Evolutionary conservation across 2,797 vertebrate genomes (phyloP), one percentile per base, ranked within the genome.

Genomic region (Falco concolor): DNA sequence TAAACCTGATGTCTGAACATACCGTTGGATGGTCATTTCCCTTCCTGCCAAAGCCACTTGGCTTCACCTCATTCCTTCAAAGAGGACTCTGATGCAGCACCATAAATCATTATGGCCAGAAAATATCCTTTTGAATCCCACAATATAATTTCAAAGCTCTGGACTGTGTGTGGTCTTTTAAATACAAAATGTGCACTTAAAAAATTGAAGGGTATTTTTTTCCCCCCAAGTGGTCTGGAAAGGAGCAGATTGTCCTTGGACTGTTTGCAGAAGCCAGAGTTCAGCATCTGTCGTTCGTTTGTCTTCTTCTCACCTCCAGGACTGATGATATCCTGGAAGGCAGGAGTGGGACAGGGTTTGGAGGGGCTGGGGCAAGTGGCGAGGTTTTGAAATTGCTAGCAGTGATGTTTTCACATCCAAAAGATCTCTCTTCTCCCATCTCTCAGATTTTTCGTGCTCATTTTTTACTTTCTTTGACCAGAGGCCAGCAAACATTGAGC

Each of bases 221-320:
- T 28, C 24, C 25, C 24, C 3, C 10, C 32, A 77, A 89, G 65
- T 89, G 70, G 40, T 81, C 92, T 95, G 94, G 87, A 81, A 93
- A 87, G 84, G 59, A 94, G 85, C 68, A 90, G 63, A 47, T 95
- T 95, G 72, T 91, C 90, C 80, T 93, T 95, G 94, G 69, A 54
- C 47, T 40, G 18, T 65, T 87, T 75, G 84, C 82, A 93, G 91
- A 91, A 94, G 91, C 81, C 24, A 24, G 77, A 93, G 50, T 54
- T 96, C 90, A 76, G 63, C 85, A 91, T 53, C 65, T 94, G 70
- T 42, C 52, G 1, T 56, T 84, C 5, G 6, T 74, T 90, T 95
- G 88, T 56, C 85, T 96, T 96, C 68, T 78, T 32, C 25, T 25
- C 54, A 50, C 42, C 40, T 76, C 64, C 67, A 75, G 74, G 52